These are phyloP conservation scores for Subacronicta megacephala DNA, from an alignment of 2,888 invertebrate species.

Conservation along the genomic window DNA sequence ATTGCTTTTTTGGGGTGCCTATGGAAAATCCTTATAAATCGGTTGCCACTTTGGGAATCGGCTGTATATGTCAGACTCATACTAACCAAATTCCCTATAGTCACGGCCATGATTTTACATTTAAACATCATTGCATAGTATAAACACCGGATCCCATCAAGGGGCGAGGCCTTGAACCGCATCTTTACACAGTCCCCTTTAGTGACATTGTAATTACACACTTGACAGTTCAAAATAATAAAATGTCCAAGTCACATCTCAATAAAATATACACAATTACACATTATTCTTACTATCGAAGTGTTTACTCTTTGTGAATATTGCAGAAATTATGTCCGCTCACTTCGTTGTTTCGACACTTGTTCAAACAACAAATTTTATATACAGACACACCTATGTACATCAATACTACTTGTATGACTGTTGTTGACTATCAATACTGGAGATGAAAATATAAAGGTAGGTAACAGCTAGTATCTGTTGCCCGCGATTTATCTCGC, in stretches of 20 bases:
- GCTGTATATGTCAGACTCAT: no score
- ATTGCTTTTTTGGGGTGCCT: no score
- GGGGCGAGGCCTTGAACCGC: no score
- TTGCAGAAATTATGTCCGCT: conserved; percentile 48
- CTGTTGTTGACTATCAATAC: conserved; percentile 18
- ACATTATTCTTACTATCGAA: conserved; percentile 14
- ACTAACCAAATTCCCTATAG: no score
- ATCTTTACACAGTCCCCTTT: background rate
- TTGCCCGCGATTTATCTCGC: no score
- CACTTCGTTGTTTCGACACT: conserved; percentile 42
- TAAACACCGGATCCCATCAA: no score
- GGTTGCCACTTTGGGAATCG: no score
- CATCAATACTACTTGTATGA: conserved; percentile 15
- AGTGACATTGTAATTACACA: no score
- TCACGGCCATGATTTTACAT: no score
- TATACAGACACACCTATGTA: conserved; percentile 2
- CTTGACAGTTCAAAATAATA: background rate
- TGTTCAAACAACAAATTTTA: conserved; percentile 37
- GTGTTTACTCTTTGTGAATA: conserved; percentile 29
- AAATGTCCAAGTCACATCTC: conserved; percentile 7
- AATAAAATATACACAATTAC: conserved; percentile 15
- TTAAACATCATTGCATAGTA: no score
- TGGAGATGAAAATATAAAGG: conserved; percentile 10
- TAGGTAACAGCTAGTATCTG: background rate
- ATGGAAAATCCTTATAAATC: no score